Base-by-base conservation (phyloP, 2,113 vertebrate species). In the Chaenogobius annularis region DNA sequence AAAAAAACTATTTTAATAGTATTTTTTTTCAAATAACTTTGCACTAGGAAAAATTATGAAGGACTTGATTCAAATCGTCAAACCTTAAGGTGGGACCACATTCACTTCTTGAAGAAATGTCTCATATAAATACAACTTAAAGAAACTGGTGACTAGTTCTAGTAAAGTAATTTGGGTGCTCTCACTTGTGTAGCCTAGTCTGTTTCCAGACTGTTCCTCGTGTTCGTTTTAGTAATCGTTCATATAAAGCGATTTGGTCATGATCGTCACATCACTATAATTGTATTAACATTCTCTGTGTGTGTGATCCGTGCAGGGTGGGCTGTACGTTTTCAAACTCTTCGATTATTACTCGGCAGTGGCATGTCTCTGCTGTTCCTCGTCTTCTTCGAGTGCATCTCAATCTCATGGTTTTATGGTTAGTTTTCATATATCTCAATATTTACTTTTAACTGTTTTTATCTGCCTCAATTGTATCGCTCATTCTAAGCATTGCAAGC, bases 381-480 rank as follows among this genome's bases (percentile, higher is more conserved):
- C 58, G 98, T 99, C 58, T 99, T 99, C 92, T 99, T 99, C 74
- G 97, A 99, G 88, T 98, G 96, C 78, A 91, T 98, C 91, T 98
- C 98, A 35, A 99, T 99, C 91, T 99, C 98, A 80, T 99, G 98
- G 98, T 99, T 97, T 92, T 99, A 99, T 0, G 98, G 98, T 99
- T 89, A 95, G 92, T 52, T 66, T 70, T 72, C 26, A 31, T 31
- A 43, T 23, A 0, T 31, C 23, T 56, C 10, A 22, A 10, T 22
- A 56, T 22, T 1, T 6, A 44, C 43, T 12, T 47, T 47, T 15
- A 52, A 19, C 50, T n/a, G 48, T 50, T 50, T 11, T 50, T 19
- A 50, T 17, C 50, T 8, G 7, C 19, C 14, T 48, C 15, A 5
- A 5, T 47, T 47, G 46, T 35, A 11, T 46, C 12, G 7, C 10